Evolutionary conservation across 64 coral and sea anemone genomes (phyloP).

Genomic region (Pocillopora damicornis): DNA sequence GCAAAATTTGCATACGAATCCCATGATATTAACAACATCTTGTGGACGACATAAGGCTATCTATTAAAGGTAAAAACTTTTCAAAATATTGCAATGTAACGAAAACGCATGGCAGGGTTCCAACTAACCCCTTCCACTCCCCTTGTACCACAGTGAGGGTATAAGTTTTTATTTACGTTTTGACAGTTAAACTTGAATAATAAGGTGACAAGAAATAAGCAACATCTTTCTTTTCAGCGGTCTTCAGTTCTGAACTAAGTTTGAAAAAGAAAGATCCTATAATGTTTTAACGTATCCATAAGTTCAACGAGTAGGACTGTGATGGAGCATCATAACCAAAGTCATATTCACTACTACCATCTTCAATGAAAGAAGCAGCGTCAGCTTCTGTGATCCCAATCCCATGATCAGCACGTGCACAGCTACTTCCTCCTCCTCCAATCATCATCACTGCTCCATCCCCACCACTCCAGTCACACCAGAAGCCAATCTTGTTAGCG

Average conservation of each 20-base stretch:
- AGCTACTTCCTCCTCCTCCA: not conserved
- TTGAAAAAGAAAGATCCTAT: not conserved
- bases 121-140: too few relatives aligned
- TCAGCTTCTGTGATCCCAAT: not conserved
- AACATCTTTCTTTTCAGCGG: not conserved
- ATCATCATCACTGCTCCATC: constrained; percentile 2
- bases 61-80: too few relatives aligned
- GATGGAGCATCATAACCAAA: not conserved
- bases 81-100: too few relatives aligned
- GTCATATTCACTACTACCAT: not conserved
- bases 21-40: too few relatives aligned
- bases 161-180: too few relatives aligned
- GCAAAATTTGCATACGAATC: too few relatives aligned
- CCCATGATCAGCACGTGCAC: not conserved
- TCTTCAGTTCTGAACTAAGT: not conserved
- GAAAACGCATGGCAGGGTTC: too few relatives aligned
- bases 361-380: not conserved
- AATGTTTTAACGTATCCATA: not conserved
- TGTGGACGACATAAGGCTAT: too few relatives aligned
- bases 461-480: not conserved
- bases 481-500: not conserved
- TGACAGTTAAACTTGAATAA: not conserved
- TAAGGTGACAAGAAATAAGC: not conserved
- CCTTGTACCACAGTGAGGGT: too few relatives aligned
- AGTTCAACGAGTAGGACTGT: not conserved